phyloP scores from a whole-genome alignment of 2,797 vertebrate species.

The Erithacus rubecula region DNA sequence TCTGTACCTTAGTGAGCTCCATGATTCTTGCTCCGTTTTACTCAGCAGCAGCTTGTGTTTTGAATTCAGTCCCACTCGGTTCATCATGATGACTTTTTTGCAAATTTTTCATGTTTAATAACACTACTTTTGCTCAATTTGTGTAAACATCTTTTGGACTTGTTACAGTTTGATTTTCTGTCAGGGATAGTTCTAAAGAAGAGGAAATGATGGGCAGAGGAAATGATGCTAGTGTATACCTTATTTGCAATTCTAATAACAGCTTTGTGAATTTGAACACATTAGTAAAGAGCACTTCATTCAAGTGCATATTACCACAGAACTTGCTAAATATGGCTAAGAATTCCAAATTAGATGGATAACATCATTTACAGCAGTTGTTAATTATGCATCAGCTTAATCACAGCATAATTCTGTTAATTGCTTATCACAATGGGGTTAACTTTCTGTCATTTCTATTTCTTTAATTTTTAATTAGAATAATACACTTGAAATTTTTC shows the following conservation, averaged over 20 bases:
- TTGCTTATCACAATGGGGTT: constrained; percentile 10
- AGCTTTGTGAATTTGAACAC: constrained; percentile 29
- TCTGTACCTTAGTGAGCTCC: background rate
- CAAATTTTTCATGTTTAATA: constrained; percentile 2
- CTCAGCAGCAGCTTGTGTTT: background rate
- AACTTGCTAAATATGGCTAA: constrained; percentile 34
- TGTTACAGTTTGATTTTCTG: constrained; percentile 34
- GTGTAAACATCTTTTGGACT: constrained; percentile 12
- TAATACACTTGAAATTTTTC: background rate
- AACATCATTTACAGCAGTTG: background rate
- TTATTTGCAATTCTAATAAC: constrained; percentile 54
- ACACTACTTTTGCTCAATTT: constrained; percentile 2
- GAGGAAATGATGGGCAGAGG: constrained; percentile 4
- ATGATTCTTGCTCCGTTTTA: background rate
- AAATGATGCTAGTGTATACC: background rate
- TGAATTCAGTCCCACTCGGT: background rate
- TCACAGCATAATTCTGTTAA: constrained; percentile 23
- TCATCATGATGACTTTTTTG: background rate
- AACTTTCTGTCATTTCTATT: constrained; percentile 11
- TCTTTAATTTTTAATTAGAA: constrained; percentile 17
- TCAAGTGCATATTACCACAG: constrained; percentile 29
- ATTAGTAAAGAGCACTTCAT: constrained; percentile 51
- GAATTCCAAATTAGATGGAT: constrained; percentile 29
- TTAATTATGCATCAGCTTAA: constrained; percentile 41
- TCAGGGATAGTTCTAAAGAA: background rate